Evolutionary conservation across 2,888 invertebrate genomes (phyloP).

Genomic region (Polylopha cassiicola): DNA sequence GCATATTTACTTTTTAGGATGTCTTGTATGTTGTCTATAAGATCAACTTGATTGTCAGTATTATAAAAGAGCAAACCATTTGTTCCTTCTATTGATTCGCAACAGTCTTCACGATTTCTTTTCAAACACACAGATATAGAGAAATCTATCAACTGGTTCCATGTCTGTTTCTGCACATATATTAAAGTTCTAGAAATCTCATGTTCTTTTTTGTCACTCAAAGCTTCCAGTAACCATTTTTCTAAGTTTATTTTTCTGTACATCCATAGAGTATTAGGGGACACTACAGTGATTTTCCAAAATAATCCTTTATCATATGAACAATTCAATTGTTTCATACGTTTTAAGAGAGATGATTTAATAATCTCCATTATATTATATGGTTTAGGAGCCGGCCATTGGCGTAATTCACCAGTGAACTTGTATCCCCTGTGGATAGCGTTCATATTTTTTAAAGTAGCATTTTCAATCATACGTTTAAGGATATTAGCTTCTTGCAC

Average conservation of each 20-base stretch:
- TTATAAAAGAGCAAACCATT: slow-evolving; percentile 61
- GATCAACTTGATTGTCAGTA: slow-evolving; percentile 44
- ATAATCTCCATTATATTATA: slow-evolving; percentile 67
- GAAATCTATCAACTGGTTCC: slow-evolving; percentile 70
- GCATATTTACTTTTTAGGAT: slow-evolving; percentile 54
- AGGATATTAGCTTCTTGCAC: slow-evolving; percentile 52
- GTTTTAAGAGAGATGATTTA: slow-evolving; percentile 61
- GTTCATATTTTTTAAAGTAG: slow-evolving; percentile 58
- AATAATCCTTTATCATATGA: slow-evolving; percentile 61
- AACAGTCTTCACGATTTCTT: slow-evolving; percentile 34
- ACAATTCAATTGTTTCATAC: slow-evolving; percentile 67
- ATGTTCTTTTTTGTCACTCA: slow-evolving; percentile 57
- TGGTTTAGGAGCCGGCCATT: slow-evolving; percentile 45
- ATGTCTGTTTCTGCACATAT: slow-evolving; percentile 60
- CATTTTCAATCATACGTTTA: slow-evolving; percentile 47
- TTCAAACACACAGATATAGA: slow-evolving; percentile 62
- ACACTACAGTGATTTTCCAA: slow-evolving; percentile 81
- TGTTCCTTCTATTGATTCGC: slow-evolving; percentile 62
- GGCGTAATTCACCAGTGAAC: slow-evolving; percentile 55
- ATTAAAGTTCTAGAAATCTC: slow-evolving; percentile 53
- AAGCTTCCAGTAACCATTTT: slow-evolving; percentile 64
- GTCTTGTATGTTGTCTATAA: slow-evolving; percentile 43
- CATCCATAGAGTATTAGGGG: slow-evolving; percentile 70
- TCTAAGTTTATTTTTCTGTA: slow-evolving; percentile 62
- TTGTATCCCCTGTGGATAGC: slow-evolving; percentile 59